Base-by-base conservation (phyloP, 2,888 invertebrate genomes). In the Hemithea aestivaria region DNA sequence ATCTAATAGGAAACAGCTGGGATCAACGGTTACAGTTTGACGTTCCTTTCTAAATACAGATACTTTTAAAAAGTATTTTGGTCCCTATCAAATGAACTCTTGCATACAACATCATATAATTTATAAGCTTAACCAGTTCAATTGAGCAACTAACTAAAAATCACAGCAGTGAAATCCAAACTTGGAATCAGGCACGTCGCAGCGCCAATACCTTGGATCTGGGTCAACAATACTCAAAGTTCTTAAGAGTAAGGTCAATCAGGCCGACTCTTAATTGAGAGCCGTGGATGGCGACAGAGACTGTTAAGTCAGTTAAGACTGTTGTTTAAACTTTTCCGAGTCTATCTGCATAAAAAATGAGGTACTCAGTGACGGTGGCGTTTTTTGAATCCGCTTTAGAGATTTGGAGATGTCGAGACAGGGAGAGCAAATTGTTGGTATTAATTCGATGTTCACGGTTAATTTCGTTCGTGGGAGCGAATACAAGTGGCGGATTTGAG, bases 271-370 rank as follows among this genome's bases (percentile, higher is more conserved):
- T 65, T 66, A 66, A 72, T 71, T 66, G 56, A 56, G 56, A 56
- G 46, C 48, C 37, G 48, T 36, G 45, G 50, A 51, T 38, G 51
- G 51, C 48, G 50, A 51, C 51, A 52, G 60, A 53, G 57, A 61
- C 53, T 57, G 53, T 58, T 58, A 68, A 69, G 58, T 56, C 52
- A 51, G 66, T 70, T 70, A 66, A 61, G 53, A 51, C 55, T 49
- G 48, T 58, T 65, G 57, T 60, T 58, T 62, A 66, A 73, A 72
- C 62, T 71, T 73, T 50, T 39, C 45, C 41, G 58, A 66, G 64
- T 68, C 50, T 72, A 76, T 70, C 63, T 74, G 62, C 69, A 71
- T 76, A 70, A 73, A 74, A 72, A 69, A 74, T 67, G 42, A 71
- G 67, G 58, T 58, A 65, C 59, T 59, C 35, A 45, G 51, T 40